Percentiles rank a stretch among this genome's conserved stretches.
These are phyloP conservation scores for Microcebus lehilahytsara DNA, from an alignment of 2,113 vertebrate genomes.

Conservation along the genomic window DNA sequence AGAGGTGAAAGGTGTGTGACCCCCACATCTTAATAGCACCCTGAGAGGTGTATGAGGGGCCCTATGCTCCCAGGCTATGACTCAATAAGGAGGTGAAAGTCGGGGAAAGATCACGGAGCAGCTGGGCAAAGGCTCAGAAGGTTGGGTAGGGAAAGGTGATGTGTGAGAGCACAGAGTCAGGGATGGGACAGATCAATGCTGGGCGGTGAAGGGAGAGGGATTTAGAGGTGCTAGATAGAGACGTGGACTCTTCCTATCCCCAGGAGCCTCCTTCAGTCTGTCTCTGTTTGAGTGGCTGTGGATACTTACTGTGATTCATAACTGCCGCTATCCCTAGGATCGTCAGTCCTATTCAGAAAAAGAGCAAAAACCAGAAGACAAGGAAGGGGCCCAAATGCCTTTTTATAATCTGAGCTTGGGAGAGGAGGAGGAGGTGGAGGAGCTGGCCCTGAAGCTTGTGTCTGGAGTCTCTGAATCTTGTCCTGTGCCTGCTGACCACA, in stretches of 20 bases:
- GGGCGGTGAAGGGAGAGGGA: neutral
- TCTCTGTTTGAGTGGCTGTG: neutral
- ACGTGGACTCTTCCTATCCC: neutral
- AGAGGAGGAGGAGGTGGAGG: constrained; percentile 32
- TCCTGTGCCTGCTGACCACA: neutral
- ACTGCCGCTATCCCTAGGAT: neutral
- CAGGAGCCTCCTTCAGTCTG: neutral
- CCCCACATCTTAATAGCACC: neutral
- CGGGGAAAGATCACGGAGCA: neutral
- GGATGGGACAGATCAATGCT: neutral
- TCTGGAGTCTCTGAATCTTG: neutral
- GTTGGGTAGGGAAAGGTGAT: neutral
- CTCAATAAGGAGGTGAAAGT: neutral
- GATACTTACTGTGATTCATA: neutral
- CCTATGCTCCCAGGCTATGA: neutral
- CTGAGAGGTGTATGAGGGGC: neutral
- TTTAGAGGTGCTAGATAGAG: neutral
- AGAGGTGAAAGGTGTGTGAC: too few species aligned
- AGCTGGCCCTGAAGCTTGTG: neutral
- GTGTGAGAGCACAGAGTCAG: neutral
- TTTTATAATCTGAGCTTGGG: constrained; percentile 67
- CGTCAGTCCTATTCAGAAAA: neutral
- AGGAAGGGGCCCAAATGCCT: constrained; percentile 46
- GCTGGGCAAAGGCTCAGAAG: neutral
- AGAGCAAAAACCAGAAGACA: neutral